Evolutionary conservation across 2,113 vertebrate genomes (phyloP).

Genomic region (Panthera leo): DNA sequence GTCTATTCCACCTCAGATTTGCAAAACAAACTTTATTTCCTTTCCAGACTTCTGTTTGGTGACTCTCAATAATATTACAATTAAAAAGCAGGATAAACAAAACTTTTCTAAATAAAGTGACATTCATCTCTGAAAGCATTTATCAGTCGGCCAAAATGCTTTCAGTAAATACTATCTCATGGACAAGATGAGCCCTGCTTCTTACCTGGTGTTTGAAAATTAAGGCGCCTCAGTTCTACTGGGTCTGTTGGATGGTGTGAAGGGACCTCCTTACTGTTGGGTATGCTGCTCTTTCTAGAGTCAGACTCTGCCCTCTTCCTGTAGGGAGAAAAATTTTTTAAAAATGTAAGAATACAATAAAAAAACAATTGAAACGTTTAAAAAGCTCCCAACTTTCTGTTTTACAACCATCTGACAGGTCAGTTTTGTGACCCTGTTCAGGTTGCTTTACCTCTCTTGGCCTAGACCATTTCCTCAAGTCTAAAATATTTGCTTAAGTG

Average conservation of each 20-base stretch:
- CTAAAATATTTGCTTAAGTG: not conserved
- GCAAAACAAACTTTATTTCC: not conserved
- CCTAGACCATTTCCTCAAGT: not conserved
- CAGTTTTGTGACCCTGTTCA: not conserved
- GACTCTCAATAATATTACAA: constrained; percentile 20
- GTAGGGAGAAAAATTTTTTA: constrained; percentile 43
- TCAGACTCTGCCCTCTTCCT: constrained; percentile 98
- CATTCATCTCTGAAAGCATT: not conserved
- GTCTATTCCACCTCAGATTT: not conserved
- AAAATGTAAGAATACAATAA: constrained; percentile 55
- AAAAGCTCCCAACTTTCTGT: not conserved
- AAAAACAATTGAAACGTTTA: not conserved
- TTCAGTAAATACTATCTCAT: not conserved
- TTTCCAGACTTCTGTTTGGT: not conserved
- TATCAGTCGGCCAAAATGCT: not conserved
- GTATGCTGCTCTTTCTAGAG: constrained; percentile 97
- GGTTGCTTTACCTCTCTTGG: not conserved
- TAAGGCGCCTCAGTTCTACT: constrained; percentile 96
- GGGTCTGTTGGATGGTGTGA: constrained; percentile 97
- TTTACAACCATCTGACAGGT: not conserved
- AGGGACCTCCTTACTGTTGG: constrained; percentile 96
- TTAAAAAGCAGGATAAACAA: not conserved
- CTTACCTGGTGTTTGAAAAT: constrained; percentile 99
- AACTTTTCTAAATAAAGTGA: not conserved
- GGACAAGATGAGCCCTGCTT: not conserved